Evolutionary conservation across 37 sponge, comb jelly and placozoan genomes (phyloP).

Genomic region (Agelas oroides): DNA sequence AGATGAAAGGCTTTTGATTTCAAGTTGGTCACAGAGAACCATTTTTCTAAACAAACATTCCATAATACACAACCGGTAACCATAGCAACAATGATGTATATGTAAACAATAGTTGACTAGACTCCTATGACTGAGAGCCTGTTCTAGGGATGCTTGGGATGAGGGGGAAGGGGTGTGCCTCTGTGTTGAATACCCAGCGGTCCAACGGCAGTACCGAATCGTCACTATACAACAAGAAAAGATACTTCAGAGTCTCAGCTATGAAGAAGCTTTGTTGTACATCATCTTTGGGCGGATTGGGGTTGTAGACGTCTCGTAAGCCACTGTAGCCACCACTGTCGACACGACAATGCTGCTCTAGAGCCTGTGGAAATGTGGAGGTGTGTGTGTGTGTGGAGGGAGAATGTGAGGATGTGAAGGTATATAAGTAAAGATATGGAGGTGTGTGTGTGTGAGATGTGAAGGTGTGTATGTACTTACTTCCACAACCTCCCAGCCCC

Average conservation of each 20-base stretch:
- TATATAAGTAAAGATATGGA: background rate
- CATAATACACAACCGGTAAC: too few relatives aligned
- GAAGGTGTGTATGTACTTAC: constrained; percentile 43
- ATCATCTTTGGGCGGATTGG: constrained; percentile 71
- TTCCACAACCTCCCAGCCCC: constrained; percentile 93
- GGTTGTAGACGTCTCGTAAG: constrained; percentile 72
- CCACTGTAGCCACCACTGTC: constrained; percentile 78
- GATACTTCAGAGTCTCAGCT: constrained; percentile 96
- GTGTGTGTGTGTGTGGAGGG: background rate
- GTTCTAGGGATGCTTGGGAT: constrained; percentile 56
- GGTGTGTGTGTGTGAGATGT: background rate
- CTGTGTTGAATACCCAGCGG: constrained; percentile 94
- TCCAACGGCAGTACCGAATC: constrained; percentile 75
- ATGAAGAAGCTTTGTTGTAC: constrained; percentile 96
- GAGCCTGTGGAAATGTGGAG: constrained; percentile 40
- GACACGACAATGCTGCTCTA: constrained; percentile 72
- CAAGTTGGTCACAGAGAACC: too few relatives aligned
- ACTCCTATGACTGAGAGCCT: too few relatives aligned
- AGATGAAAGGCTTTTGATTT: too few relatives aligned
- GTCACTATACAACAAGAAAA: constrained; percentile 83
- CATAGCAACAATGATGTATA: too few relatives aligned
- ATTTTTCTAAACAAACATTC: too few relatives aligned
- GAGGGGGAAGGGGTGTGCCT: constrained; percentile 96
- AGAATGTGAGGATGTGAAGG: too few relatives aligned
- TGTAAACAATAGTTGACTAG: too few relatives aligned